Percentiles rank a stretch among this genome's conserved stretches.
These are phyloP conservation scores for Phoxinus dragarum DNA, from an alignment of 2,797 vertebrate genomes.

Conservation along the genomic window DNA sequence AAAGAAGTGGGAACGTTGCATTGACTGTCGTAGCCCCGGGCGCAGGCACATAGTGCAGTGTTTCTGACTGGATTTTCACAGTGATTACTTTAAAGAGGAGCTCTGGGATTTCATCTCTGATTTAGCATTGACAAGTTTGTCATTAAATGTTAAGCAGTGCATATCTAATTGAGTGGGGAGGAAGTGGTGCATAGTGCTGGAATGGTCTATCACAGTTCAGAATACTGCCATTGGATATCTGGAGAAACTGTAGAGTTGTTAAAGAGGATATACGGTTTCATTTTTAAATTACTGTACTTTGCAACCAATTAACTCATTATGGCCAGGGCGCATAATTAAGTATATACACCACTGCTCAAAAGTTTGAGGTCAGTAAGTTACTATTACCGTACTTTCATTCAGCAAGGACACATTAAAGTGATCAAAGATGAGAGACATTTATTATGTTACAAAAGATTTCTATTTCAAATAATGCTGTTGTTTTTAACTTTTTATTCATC, in stretches of 20 bases:
- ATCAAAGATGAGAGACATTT: not conserved
- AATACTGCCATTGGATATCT: not conserved
- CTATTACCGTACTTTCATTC: not conserved
- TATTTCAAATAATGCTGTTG: not conserved
- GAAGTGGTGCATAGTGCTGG: slow-evolving; percentile 2
- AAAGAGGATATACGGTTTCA: not conserved
- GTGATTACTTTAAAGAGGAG: slow-evolving; percentile 59
- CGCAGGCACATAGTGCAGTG: slow-evolving; percentile 31
- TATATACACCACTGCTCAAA: not conserved
- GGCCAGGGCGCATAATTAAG: not conserved
- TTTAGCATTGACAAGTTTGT: slow-evolving; percentile 61
- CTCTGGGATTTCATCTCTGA: slow-evolving; percentile 53
- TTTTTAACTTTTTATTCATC: not conserved
- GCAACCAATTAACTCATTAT: not conserved
- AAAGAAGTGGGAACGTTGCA: slow-evolving; percentile 54
- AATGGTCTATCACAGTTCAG: slow-evolving; percentile 17
- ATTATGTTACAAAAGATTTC: not conserved
- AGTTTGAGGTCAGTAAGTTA: not conserved
- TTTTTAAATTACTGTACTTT: not conserved
- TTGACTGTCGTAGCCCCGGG: slow-evolving; percentile 53
- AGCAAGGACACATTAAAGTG: not conserved
- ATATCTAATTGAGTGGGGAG: slow-evolving; percentile 48
- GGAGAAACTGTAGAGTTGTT: not conserved
- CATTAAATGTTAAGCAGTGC: slow-evolving; percentile 52
- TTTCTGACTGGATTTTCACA: slow-evolving; percentile 54